phyloP scores from a whole-genome alignment of 2,113 vertebrate species.

The Pollimyrus isidori region DNA sequence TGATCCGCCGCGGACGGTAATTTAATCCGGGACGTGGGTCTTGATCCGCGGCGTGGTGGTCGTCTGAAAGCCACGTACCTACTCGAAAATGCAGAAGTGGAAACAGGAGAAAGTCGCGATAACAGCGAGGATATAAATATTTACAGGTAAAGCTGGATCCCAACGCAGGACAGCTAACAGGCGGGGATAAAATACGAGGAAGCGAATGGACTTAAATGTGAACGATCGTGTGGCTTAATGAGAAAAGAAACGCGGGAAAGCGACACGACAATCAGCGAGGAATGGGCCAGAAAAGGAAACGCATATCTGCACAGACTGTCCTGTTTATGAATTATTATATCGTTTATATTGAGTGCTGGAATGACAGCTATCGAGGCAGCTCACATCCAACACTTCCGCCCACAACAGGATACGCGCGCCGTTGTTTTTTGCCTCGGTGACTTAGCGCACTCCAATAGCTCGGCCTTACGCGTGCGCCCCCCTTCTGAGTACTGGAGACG shows the following conservation, averaged over 20 bases:
- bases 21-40: slow-evolving; percentile 56
- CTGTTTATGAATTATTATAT: background rate
- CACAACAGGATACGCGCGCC: slow-evolving; percentile 32
- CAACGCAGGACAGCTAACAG: background rate
- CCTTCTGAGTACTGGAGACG: background rate
- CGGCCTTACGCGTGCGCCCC: background rate
- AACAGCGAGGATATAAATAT: background rate
- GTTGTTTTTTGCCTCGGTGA: slow-evolving; percentile 9
- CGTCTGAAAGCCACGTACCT: background rate
- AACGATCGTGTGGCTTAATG: background rate
- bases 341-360: slow-evolving; percentile 21
- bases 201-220: background rate
- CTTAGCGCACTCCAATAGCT: background rate
- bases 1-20: slow-evolving; percentile 52
- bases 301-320: background rate
- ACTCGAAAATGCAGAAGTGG: background rate
- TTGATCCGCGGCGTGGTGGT: background rate
- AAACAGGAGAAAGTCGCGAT: background rate
- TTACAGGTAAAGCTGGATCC: slow-evolving; percentile 2
- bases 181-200: background rate
- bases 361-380: slow-evolving; percentile 18
- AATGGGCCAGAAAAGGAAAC: background rate
- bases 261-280: background rate
- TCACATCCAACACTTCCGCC: slow-evolving; percentile 48
- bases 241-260: background rate